Conservation (phyloP, 1,140 invertebrate genomes). For the Bilobella aurantiaca region DNA sequence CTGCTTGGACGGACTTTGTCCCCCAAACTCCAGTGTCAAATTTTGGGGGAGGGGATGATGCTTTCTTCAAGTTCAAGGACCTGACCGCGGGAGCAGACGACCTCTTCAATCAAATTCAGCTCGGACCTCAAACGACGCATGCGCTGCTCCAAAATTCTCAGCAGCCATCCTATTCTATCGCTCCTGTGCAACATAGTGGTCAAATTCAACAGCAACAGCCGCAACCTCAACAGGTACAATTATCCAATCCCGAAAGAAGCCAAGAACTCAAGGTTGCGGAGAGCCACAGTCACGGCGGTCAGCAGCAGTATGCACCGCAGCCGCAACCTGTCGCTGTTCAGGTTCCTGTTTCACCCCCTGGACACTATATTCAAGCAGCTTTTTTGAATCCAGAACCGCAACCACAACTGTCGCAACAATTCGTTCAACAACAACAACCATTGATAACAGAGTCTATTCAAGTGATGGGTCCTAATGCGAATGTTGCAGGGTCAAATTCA, state of each 20-base stretch:
- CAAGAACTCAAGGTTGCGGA: too few relatives aligned
- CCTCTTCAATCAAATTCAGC: slow-evolving; percentile 1
- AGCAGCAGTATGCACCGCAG: neutral
- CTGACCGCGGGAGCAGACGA: neutral
- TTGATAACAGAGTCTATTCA: neutral
- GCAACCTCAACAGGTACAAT: neutral
- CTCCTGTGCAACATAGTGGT: neutral
- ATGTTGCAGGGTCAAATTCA: slow-evolving; percentile 1
- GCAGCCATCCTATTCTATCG: neutral
- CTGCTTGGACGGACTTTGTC: neutral
- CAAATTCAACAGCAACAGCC: neutral
- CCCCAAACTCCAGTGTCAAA: neutral
- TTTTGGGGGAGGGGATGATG: neutral
- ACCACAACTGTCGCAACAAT: neutral
- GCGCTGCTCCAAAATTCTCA: neutral
- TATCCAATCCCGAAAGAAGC: too few relatives aligned
- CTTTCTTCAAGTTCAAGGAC: slow-evolving; percentile 1
- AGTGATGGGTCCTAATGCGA: neutral
- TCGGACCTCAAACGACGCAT: neutral
- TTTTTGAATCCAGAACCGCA: neutral
- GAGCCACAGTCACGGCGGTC: neutral
- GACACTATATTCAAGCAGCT: slow-evolving; percentile 1
- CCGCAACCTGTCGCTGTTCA: neutral
- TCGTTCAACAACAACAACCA: neutral
- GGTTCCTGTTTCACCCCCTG: neutral